These are phyloP conservation scores for Drosophila pruinosa DNA, from an alignment of 1,140 invertebrate species.

Conservation along the genomic window DNA sequence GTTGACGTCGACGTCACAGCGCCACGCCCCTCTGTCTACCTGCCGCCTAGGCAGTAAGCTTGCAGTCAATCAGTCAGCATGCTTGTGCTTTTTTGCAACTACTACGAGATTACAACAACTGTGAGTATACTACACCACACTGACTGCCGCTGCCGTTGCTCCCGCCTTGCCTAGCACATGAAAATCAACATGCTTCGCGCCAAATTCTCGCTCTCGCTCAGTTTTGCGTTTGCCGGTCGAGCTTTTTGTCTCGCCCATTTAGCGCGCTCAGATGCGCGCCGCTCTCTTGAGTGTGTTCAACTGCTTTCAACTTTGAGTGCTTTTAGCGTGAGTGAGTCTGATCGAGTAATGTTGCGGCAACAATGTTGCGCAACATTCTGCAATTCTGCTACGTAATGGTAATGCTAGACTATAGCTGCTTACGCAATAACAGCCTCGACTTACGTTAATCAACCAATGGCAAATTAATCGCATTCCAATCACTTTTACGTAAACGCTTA, in stretches of 20 bases:
- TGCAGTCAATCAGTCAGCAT: neutral
- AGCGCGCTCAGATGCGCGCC: neutral
- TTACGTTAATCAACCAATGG: neutral
- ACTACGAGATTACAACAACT: constrained; percentile 9
- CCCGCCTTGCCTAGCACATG: constrained; percentile 19
- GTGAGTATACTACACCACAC: neutral
- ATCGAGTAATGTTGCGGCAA: constrained; percentile 43
- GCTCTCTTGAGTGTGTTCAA: constrained; percentile 35
- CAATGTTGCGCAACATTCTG: constrained; percentile 9
- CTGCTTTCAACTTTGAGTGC: constrained; percentile 14
- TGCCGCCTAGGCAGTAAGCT: neutral
- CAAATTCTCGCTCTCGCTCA: constrained; percentile 25
- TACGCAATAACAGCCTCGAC: neutral
- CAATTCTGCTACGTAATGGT: too few species aligned
- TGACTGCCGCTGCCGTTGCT: neutral
- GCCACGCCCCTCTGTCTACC: constrained; percentile 2
- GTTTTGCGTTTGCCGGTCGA: constrained; percentile 2
- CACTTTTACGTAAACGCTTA: neutral
- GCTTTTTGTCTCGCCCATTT: neutral
- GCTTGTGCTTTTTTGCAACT: neutral
- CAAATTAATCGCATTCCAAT: constrained; percentile 1
- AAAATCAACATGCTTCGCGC: constrained; percentile 33
- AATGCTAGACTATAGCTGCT: too few species aligned
- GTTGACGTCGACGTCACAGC: neutral
- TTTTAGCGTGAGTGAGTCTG: neutral